Base-by-base conservation (phyloP, 2,888 invertebrate species). In the Endotricha flammealis region DNA sequence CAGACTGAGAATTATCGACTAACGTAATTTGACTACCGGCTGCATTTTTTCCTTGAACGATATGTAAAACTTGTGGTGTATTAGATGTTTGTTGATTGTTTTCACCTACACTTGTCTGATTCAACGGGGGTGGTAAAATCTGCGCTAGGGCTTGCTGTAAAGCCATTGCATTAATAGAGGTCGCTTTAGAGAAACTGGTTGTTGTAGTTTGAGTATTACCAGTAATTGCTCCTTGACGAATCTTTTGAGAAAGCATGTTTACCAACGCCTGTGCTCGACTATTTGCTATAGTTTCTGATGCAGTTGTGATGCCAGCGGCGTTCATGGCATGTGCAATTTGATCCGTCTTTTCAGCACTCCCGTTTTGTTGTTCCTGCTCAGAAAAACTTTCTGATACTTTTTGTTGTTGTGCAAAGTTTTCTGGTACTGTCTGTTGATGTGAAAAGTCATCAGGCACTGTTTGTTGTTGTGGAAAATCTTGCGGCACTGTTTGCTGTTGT, bases 231-330 rank as follows among this genome's bases (percentile, higher is more conserved):
- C 60, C 60, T 41, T 87, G 79, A 17, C 81, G 70, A 16, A 85
- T 64, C 54, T 88, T 89, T 48, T 88, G 87, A 1, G 88, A 82
- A 16, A 89, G 55, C 31, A 89, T 82, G 55, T 88, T 88, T 1
- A 87, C 88, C 28, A 89, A 58, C 10, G 88, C 75, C 14, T 78
- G 73, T 5, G 88, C 50, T 53, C 57, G 59, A 9, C 59, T 54
- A 34, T 55, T 62, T 4, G 60, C 44, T 13, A 57, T 37, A 13
- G 56, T 36, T 33, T 78, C 76, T 16, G 66, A n/a, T 8, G 54
- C 50, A 2, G 78, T 59, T n/a, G 71, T 56, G 38, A 86, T 85
- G 20, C 85, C 82, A 4, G 83, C 85, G 30, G 83, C 83, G 44
- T 61, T 82, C 83, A 86, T 86, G 1, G 83, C 85, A 49, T 83